A percentile compares a stretch with the other conserved stretches of the same genome.
phyloP scores from a whole-genome alignment of 2,888 invertebrate genomes.

The Trissoscelio sp. region DNA sequence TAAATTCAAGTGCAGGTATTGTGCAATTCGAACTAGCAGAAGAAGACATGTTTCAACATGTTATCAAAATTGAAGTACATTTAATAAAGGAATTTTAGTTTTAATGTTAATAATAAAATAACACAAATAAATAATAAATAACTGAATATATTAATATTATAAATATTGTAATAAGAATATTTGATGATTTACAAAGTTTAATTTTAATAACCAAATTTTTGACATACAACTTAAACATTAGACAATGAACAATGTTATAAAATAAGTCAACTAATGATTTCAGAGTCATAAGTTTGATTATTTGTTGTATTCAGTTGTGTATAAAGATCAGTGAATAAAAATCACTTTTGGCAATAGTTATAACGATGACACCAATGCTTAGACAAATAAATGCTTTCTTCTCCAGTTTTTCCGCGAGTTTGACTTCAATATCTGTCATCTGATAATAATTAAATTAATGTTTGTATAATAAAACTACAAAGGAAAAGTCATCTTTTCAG shows the following conservation, averaged over 20 bases:
- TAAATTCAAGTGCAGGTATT: slow-evolving; percentile 18
- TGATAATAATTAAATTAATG: slow-evolving; percentile 31
- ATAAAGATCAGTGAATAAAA: too few relatives aligned
- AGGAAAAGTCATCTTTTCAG: slow-evolving; percentile 39
- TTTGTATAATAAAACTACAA: slow-evolving; percentile 2
- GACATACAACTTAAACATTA: too few relatives aligned
- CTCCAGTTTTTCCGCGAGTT: slow-evolving; percentile 25
- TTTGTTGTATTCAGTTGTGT: too few relatives aligned
- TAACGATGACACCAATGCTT: slow-evolving; percentile 51
- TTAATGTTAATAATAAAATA: too few relatives aligned
- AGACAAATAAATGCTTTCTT: slow-evolving; percentile 35
- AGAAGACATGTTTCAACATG: background rate
- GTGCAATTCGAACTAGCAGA: slow-evolving; percentile 26
- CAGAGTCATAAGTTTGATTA: too few relatives aligned
- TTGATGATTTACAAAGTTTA: too few relatives aligned
- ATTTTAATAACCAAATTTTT: too few relatives aligned
- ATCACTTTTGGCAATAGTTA: background rate
- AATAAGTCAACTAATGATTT: too few relatives aligned
- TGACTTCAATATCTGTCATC: slow-evolving; percentile 43
- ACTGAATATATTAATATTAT: too few relatives aligned
- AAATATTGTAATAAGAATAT: too few relatives aligned
- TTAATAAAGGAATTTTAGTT: background rate
- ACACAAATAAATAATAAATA: too few relatives aligned
- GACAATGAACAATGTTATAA: too few relatives aligned
- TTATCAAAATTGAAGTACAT: slow-evolving; percentile 8